Conservation (phyloP, 2,888 invertebrate species). For the Acleris laterana region DNA sequence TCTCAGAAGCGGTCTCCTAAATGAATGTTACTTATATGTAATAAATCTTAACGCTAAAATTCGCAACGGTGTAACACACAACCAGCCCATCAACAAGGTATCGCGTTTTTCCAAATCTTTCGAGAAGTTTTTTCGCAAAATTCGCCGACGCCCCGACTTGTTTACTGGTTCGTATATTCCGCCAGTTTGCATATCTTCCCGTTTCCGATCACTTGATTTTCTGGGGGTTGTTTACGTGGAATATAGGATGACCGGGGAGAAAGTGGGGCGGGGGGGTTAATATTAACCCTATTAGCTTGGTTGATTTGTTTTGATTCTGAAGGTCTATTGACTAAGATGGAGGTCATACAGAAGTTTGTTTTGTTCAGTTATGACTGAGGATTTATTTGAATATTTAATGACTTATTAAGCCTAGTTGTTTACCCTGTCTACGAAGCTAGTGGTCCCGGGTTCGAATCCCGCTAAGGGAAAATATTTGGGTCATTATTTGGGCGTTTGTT, state of each 20-base stretch:
- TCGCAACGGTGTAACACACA: slow-evolving; percentile 20
- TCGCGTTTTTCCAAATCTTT: slow-evolving; percentile 21
- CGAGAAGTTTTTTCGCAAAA: slow-evolving; percentile 29
- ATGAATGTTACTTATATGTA: too few relatives aligned
- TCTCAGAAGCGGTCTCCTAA: too few relatives aligned
- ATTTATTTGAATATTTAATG: too few relatives aligned
- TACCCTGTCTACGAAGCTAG: too few relatives aligned
- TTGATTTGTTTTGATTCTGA: background rate
- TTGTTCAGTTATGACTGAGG: background rate
- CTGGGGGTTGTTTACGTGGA: slow-evolving; percentile 22
- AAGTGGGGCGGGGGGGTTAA: background rate
- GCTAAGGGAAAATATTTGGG: too few relatives aligned
- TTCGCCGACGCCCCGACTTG: slow-evolving; percentile 28
- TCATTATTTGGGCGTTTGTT: too few relatives aligned
- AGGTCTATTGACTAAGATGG: background rate
- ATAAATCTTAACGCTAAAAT: background rate
- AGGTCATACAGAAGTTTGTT: background rate
- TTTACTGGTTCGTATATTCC: slow-evolving; percentile 30
- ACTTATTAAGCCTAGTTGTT: too few relatives aligned
- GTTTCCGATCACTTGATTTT: slow-evolving; percentile 30
- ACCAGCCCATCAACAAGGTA: slow-evolving; percentile 22
- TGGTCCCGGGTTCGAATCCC: too few relatives aligned
- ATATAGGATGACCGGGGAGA: too few relatives aligned
- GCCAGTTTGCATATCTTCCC: slow-evolving; percentile 30
- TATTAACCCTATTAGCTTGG: background rate